Evolutionary conservation across 2,797 vertebrate genomes (phyloP).

Genomic region (Neosilurus mollespiculum): DNA sequence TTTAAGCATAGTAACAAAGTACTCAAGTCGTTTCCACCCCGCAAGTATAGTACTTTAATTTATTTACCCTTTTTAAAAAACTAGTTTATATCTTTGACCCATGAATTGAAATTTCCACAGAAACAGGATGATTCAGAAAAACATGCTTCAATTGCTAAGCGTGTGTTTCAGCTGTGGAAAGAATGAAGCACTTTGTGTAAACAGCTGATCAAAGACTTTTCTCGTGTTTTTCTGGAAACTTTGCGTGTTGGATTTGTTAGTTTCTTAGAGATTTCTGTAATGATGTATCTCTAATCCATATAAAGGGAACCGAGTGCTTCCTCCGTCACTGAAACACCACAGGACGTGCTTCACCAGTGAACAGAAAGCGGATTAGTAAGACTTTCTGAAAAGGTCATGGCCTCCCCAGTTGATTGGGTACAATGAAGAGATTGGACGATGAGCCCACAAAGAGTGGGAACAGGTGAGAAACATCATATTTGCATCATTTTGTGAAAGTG

Average conservation of each 20-base stretch:
- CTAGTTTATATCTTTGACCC: background rate
- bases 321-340: conserved; percentile 3
- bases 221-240: background rate
- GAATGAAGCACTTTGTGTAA: background rate
- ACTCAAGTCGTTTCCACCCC: background rate
- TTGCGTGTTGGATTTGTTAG: background rate
- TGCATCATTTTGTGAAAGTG: background rate
- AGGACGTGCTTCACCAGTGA: background rate
- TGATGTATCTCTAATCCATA: background rate
- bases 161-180: background rate
- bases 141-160: background rate
- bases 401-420: conserved; percentile 27
- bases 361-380: background rate
- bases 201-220: background rate
- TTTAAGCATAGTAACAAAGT: background rate
- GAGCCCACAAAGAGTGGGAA: conserved; percentile 35
- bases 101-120: background rate
- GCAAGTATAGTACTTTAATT: too few species aligned
- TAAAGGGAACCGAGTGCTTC: conserved; percentile 2
- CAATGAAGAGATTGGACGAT: conserved; percentile 49
- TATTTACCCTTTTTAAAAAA: background rate
- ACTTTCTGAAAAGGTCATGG: conserved; percentile 12
- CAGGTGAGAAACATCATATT: conserved; percentile 38
- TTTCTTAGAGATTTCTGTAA: background rate
- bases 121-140: conserved; percentile 15